These are phyloP conservation scores for Eurois occulta DNA, from an alignment of 2,888 invertebrate species.

Conservation along the genomic window DNA sequence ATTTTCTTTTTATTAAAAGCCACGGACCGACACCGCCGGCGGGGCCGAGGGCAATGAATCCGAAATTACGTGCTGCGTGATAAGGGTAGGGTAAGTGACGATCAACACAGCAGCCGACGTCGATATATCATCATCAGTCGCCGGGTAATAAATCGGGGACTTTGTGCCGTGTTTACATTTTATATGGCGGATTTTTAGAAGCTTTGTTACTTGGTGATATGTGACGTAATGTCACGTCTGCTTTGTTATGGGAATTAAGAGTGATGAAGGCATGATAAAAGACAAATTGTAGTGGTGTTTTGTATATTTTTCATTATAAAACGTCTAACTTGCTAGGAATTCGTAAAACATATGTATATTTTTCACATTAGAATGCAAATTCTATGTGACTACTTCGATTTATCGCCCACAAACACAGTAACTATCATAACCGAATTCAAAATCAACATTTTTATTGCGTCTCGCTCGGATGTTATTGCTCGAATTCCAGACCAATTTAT, in stretches of 20 bases:
- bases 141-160: slow-evolving; percentile 86
- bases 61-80: slow-evolving; percentile 87
- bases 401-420: slow-evolving; percentile 58
- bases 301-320: background rate
- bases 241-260: slow-evolving; percentile 49
- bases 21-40: slow-evolving; percentile 70
- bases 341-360: slow-evolving; percentile 2
- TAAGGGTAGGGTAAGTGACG: slow-evolving; percentile 90
- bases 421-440: slow-evolving; percentile 71
- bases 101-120: slow-evolving; percentile 88
- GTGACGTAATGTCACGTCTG: slow-evolving; percentile 48
- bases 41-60: slow-evolving; percentile 87
- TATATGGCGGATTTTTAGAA: slow-evolving; percentile 74
- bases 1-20: slow-evolving; percentile 79
- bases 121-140: slow-evolving; percentile 90
- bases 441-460: slow-evolving; percentile 83
- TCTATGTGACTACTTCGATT: slow-evolving; percentile 28
- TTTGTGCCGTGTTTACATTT: slow-evolving; percentile 83
- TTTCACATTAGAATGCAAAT: slow-evolving; percentile 39
- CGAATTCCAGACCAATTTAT: slow-evolving; percentile 88
- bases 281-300: slow-evolving; percentile 9
- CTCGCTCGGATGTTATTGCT: slow-evolving; percentile 83
- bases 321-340: background rate
- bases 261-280: slow-evolving; percentile 26
- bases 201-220: slow-evolving; percentile 62